phyloP scores from a whole-genome alignment of 2,113 vertebrate species.

The Hyaena hyaena region DNA sequence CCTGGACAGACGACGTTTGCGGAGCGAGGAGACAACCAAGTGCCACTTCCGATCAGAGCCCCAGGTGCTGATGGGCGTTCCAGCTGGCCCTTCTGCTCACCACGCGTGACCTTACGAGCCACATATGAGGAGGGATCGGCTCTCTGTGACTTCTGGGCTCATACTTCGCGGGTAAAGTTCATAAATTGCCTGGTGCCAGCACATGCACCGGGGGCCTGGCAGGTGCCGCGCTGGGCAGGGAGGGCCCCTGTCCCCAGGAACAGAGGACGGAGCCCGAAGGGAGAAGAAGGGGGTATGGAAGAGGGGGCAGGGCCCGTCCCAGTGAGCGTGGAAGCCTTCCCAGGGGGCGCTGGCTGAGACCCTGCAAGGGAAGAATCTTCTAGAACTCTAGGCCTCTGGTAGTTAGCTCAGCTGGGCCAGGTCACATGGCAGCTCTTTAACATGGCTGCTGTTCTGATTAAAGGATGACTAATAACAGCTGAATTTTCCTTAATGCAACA shows the following conservation, averaged over 20 bases:
- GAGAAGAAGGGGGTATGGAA: not conserved
- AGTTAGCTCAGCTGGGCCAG: too few species aligned
- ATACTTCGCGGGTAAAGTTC: not conserved
- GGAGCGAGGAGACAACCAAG: not conserved
- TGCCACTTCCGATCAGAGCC: not conserved
- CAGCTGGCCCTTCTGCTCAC: not conserved
- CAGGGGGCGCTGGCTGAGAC: not conserved
- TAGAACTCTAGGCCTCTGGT: not conserved
- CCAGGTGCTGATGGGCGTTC: not conserved
- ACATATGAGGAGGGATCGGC: not conserved
- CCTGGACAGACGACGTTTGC: not conserved
- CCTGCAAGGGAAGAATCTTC: not conserved
- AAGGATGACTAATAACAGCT: too few species aligned
- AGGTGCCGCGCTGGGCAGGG: not conserved
- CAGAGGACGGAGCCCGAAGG: not conserved
- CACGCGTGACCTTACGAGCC: fast-evolving
- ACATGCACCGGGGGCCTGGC: fast-evolving
- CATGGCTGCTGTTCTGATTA: not conserved
- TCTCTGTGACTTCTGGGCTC: not conserved
- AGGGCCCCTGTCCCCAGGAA: not conserved
- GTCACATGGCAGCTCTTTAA: not conserved
- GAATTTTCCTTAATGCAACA: not conserved
- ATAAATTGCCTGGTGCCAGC: not conserved
- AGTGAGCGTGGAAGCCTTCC: fast-evolving
- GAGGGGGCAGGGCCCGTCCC: not conserved